Base-by-base conservation (phyloP, 2,113 vertebrate species). In the Actenoides hombroni region DNA sequence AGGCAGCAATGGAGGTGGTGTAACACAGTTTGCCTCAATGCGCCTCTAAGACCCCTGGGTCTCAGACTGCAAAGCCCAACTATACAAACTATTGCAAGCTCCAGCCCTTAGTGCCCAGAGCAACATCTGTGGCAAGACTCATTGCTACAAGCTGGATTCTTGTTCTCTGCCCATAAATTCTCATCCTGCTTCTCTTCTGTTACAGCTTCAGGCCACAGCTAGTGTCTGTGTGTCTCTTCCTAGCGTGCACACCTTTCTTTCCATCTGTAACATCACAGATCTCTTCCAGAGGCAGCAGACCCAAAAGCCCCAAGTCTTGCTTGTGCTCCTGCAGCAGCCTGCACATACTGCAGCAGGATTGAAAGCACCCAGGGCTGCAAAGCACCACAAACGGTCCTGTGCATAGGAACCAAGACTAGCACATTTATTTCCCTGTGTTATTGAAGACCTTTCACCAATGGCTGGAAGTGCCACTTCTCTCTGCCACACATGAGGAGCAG, bases 11-110 rank as follows among this genome's bases (percentile, higher is more conserved):
- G 33, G 21, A n/a, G 79, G 28, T 3, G 2, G 71, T 3, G 8
- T 5, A 15, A 63, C 4, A 0, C 4, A 0, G 7, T 13, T 2
- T 21, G 16, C 13, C 44, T 24, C 8, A 0, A 8, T 1, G 18
- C 10, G 11, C 26, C 56, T 25, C 44, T 7, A 8, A 49, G 35
- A 44, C 16, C 5, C 14, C 28, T 42, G 3, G 35, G 33, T 79
- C 16, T n/a, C 48, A 42, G n/a, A 2, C 17, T 18, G 11, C 42
- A 73, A 21, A 78, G 44, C 65, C 48, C 53, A 63, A 3, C 31
- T 6, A 16, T 11, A 25, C 19, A 28, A 11, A 25, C 64, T 28
- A 4, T 1, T 9, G 35, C 0, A 0, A 54, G 28, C 33, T 74
- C 37, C 77, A 67, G 64, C 10, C 14, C n/a, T 33, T 5, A 11